These are phyloP conservation scores for Conistra vaccinii DNA, from an alignment of 2,888 invertebrate genomes.

Conservation along the genomic window DNA sequence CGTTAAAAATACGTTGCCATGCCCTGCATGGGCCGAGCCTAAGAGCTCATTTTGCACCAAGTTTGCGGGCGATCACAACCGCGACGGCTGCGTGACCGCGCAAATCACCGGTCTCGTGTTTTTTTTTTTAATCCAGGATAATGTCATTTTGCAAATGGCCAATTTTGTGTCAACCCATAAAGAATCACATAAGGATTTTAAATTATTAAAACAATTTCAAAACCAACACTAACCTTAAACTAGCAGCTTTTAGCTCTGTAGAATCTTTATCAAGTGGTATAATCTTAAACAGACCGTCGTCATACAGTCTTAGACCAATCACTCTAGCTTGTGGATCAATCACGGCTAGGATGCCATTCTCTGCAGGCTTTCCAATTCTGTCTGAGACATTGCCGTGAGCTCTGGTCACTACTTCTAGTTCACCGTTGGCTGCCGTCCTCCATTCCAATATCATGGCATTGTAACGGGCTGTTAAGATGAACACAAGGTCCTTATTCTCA, in stretches of 20 bases:
- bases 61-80: no score
- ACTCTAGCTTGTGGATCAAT: slow-evolving; percentile 99
- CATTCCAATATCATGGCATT: slow-evolving; percentile 99
- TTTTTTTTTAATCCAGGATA: no score
- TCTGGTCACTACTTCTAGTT: slow-evolving; percentile 97
- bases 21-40: no score
- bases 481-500: slow-evolving; percentile 97
- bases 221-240: slow-evolving; percentile 90
- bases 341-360: slow-evolving; percentile 98
- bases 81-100: no score
- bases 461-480: slow-evolving; percentile 97
- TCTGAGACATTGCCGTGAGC: slow-evolving; percentile 99
- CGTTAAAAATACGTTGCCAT: no score
- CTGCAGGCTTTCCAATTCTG: slow-evolving; percentile 98
- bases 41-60: no score
- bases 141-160: no score
- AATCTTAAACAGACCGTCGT: slow-evolving; percentile 99
- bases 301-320: slow-evolving; percentile 98
- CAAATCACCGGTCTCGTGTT: no score
- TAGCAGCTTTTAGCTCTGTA: slow-evolving; percentile 97
- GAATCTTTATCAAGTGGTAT: slow-evolving; percentile 98
- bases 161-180: no score
- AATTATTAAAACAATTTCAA: background rate
- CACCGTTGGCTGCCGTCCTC: slow-evolving; percentile 92
- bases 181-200: no score